Evolutionary conservation across 2,113 vertebrate species (phyloP).

Genomic region (Ammospiza caudacuta): DNA sequence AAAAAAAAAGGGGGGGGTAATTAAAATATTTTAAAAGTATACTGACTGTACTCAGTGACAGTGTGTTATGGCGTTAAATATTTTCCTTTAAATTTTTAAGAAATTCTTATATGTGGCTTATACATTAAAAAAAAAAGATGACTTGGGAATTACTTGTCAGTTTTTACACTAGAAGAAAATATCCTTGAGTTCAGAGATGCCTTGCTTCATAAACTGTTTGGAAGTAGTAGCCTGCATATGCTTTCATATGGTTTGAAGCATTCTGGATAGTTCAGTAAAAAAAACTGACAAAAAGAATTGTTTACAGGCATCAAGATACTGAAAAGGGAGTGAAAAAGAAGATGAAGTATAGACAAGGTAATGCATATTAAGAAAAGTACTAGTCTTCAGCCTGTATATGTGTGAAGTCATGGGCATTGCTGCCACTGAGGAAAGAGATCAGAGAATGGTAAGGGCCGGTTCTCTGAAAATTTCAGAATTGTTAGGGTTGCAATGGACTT

Average conservation of each 20-base stretch:
- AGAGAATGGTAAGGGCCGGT: background rate
- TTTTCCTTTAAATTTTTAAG: background rate
- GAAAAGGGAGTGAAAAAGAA: background rate
- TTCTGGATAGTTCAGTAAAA: background rate
- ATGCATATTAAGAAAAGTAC: background rate
- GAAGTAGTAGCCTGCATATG: background rate
- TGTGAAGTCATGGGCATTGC: background rate
- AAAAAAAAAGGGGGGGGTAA: background rate
- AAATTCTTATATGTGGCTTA: background rate
- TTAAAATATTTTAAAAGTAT: background rate
- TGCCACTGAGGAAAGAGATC: background rate
- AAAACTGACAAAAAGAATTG: background rate
- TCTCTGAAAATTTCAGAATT: background rate
- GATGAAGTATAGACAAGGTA: background rate
- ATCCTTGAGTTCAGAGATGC: background rate
- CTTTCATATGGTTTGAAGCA: background rate
- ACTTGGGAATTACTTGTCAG: background rate
- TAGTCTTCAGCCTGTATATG: background rate
- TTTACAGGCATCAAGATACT: background rate
- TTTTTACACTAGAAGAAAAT: background rate
- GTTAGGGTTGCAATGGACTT: background rate
- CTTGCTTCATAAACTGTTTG: background rate
- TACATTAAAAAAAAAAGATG: background rate
- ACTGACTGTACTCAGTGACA: background rate
- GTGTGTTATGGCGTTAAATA: background rate